These are phyloP conservation scores for Diglossa cyanea DNA, from an alignment of 2,797 vertebrate species.

Conservation along the genomic window DNA sequence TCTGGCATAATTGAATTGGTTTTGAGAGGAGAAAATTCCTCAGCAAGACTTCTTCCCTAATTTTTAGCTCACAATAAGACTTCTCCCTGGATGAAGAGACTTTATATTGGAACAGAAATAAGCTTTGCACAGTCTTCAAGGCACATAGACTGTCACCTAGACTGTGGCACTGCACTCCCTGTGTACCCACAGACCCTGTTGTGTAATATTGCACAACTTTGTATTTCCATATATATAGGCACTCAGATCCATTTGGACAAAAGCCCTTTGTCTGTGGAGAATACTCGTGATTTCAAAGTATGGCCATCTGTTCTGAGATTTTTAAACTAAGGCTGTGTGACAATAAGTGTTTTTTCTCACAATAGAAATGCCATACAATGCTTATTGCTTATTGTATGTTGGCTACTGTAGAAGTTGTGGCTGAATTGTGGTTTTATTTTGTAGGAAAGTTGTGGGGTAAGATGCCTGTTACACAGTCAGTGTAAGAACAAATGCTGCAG, in stretches of 20 bases:
- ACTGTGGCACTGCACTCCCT: neutral
- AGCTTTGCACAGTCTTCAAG: neutral
- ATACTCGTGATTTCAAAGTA: conserved; percentile 31
- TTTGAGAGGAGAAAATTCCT: neutral
- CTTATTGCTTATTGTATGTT: neutral
- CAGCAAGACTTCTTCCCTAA: neutral
- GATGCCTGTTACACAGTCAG: neutral
- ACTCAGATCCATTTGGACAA: conserved; percentile 50
- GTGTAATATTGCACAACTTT: neutral
- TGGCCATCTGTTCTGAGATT: conserved; percentile 55
- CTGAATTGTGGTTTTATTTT: neutral
- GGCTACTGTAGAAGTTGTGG: neutral
- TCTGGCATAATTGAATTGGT: neutral
- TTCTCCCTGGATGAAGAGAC: neutral
- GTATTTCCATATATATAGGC: conserved; percentile 56
- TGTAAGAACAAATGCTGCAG: neutral
- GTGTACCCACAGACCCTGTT: neutral
- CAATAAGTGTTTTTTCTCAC: neutral
- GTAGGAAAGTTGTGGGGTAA: neutral
- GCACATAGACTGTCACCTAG: neutral
- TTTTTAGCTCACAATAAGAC: neutral
- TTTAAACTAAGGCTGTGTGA: neutral
- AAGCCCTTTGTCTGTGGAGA: conserved; percentile 51
- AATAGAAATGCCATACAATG: neutral
- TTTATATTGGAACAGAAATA: neutral